Conservation (phyloP, 2,888 invertebrate genomes). For the Neria commutata region DNA sequence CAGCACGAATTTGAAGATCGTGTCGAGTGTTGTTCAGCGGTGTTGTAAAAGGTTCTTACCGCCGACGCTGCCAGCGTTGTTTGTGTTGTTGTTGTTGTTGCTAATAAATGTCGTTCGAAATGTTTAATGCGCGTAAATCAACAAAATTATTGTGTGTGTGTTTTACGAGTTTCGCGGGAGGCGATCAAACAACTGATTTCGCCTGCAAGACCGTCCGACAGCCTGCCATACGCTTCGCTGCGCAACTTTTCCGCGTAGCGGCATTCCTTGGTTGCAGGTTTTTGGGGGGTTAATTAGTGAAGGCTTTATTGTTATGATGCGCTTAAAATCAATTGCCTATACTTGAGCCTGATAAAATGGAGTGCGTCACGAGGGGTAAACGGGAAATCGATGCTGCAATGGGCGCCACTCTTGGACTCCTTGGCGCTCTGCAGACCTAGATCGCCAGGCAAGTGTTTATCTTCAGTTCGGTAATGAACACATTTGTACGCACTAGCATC, state of each 20-base stretch:
- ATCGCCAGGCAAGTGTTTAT: slow-evolving; percentile 50
- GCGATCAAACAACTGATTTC: background rate
- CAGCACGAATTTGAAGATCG: too few species aligned
- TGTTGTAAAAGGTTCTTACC: too few species aligned
- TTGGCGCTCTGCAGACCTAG: slow-evolving; percentile 27
- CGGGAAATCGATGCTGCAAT: background rate
- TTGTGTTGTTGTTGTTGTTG: background rate
- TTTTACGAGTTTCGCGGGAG: background rate
- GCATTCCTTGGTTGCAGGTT: too few species aligned
- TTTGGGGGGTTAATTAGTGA: slow-evolving; percentile 13
- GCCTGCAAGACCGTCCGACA: background rate
- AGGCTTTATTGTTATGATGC: slow-evolving; percentile 16
- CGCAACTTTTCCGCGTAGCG: too few species aligned
- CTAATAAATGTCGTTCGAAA: slow-evolving; percentile 4
- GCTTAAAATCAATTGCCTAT: slow-evolving; percentile 22
- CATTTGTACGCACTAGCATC: slow-evolving; percentile 30
- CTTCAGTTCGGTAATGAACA: slow-evolving; percentile 53
- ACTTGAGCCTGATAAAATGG: background rate
- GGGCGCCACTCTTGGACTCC: background rate
- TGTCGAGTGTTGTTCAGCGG: too few species aligned
- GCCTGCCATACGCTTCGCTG: too few species aligned
- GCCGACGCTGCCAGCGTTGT: too few species aligned
- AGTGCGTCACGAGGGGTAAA: slow-evolving; percentile 6
- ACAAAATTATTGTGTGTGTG: slow-evolving; percentile 5
- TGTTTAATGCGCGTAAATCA: slow-evolving; percentile 8